phyloP scores from a whole-genome alignment of 2,888 invertebrate genomes.

The Cephus pulcher region DNA sequence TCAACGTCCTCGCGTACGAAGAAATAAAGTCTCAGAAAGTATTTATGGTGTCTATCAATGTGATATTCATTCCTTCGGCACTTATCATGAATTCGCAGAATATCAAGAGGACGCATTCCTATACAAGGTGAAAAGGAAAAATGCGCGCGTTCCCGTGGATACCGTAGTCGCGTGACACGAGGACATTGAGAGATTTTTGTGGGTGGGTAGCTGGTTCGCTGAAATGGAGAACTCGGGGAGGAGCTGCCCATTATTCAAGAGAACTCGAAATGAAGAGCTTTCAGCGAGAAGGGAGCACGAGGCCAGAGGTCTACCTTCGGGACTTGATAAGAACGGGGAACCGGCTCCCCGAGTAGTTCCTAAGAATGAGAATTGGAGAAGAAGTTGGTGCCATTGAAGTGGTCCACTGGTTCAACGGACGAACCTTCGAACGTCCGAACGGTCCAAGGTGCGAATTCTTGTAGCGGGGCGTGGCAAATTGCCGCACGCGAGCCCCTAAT shows the following conservation, averaged over 20 bases:
- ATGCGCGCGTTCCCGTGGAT: conserved; percentile 19
- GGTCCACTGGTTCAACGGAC: conserved; percentile 25
- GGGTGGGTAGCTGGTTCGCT: not conserved
- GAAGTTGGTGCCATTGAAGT: conserved; percentile 17
- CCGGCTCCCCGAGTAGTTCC: conserved; percentile 14
- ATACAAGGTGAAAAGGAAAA: conserved; percentile 15
- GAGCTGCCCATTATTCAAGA: conserved; percentile 13
- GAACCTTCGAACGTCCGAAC: conserved; percentile 8
- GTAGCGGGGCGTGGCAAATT: conserved; percentile 60
- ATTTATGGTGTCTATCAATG: no score
- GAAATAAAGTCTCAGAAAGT: no score
- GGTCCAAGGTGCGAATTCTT: conserved; percentile 57
- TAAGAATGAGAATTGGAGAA: conserved; percentile 3
- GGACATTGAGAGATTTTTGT: conserved; percentile 20
- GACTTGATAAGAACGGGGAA: conserved; percentile 31
- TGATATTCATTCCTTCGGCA: no score
- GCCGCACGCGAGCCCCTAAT: conserved; percentile 60
- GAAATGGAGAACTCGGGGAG: not conserved
- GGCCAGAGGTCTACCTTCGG: conserved; percentile 16
- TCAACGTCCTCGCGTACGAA: no score
- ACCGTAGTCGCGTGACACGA: conserved; percentile 39
- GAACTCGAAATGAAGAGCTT: conserved; percentile 18
- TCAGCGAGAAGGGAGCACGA: not conserved
- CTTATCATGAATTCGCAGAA: no score
- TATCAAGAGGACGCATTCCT: no score